Evolutionary conservation across 2,113 vertebrate species (phyloP).

Genomic region (Sander lucioperca): DNA sequence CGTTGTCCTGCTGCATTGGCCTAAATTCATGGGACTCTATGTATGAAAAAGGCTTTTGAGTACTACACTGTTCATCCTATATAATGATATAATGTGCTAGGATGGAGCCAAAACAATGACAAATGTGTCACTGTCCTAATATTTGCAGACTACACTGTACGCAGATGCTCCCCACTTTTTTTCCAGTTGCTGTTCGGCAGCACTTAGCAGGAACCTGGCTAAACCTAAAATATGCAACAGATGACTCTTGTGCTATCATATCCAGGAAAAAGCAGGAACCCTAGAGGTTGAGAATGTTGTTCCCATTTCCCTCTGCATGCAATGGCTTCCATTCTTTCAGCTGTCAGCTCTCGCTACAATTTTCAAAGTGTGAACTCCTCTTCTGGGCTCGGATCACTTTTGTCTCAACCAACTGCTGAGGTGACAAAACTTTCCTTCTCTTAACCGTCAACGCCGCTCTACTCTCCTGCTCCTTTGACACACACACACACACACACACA

Average conservation of each 20-base stretch:
- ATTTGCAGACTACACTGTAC: not conserved
- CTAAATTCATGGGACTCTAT: not conserved
- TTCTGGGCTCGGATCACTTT: conserved; percentile 38
- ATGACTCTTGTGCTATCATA: conserved; percentile 13
- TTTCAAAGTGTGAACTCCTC: conserved; percentile 45
- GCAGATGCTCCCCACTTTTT: not conserved
- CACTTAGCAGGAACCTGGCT: conserved; percentile 6
- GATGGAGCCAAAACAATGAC: not conserved
- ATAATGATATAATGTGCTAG: no score
- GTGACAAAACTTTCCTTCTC: conserved; percentile 52
- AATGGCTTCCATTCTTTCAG: conserved; percentile 21
- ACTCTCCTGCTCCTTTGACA: conserved; percentile 4
- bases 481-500: not conserved
- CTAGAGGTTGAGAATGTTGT: not conserved
- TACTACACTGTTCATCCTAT: no score
- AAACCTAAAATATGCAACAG: conserved; percentile 53
- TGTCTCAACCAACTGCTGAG: conserved; percentile 60
- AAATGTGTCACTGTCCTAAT: not conserved
- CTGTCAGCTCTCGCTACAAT: conserved; percentile 38
- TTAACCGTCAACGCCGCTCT: conserved; percentile 1
- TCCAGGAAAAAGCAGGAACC: not conserved
- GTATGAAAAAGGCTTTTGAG: not conserved
- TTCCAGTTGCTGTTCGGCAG: not conserved
- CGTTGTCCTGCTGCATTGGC: not conserved
- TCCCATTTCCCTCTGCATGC: conserved; percentile 19